Evolutionary conservation across 2,113 vertebrate genomes (phyloP).

Genomic region (Anser cygnoides): DNA sequence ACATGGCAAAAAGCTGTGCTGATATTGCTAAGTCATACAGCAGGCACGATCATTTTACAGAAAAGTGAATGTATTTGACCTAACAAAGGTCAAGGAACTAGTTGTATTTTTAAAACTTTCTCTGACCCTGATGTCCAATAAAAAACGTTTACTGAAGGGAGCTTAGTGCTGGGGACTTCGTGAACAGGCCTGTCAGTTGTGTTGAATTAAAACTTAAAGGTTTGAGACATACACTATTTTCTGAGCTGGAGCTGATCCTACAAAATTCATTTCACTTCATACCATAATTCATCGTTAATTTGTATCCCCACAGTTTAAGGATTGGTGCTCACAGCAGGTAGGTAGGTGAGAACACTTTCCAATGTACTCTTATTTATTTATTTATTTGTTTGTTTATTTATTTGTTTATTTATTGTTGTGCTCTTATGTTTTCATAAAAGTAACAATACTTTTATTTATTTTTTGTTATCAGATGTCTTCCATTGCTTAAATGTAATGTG

Average conservation of each 20-base stretch:
- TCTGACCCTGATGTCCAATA: not conserved
- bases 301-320: not conserved
- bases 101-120: not conserved
- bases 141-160: not conserved
- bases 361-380: not conserved
- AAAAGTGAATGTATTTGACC: not conserved
- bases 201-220: not conserved
- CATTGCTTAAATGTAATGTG: not conserved
- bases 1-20: not conserved
- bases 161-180: not conserved
- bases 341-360: not conserved
- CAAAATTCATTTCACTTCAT: not conserved
- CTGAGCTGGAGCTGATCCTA: not conserved
- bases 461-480: not conserved
- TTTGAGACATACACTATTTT: not conserved
- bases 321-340: not conserved
- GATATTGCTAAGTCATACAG: not conserved
- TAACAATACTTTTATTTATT: too few relatives aligned
- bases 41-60: not conserved
- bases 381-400: not conserved
- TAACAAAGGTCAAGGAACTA: not conserved
- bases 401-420: not conserved
- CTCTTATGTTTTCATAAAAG: not conserved
- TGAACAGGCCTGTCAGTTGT: not conserved
- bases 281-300: not conserved